Evolutionary conservation across 2,797 vertebrate species (phyloP).

Genomic region (Glossophaga mutica): DNA sequence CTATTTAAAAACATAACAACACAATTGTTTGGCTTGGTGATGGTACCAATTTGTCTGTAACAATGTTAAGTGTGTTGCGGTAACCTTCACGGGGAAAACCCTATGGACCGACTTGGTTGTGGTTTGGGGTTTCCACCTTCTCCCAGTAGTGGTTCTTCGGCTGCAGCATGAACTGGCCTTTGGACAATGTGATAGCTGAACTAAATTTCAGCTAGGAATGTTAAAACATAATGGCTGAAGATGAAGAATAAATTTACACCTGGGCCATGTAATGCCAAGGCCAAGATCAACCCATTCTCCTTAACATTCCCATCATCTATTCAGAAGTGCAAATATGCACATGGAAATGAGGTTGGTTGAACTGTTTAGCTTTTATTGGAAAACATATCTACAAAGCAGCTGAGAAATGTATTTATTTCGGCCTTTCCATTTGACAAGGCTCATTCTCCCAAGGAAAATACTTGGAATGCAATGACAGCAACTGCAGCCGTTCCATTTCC

Average conservation of each 20-base stretch:
- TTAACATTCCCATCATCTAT: slow-evolving; percentile 61
- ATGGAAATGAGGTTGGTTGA: slow-evolving; percentile 69
- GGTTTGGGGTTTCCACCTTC: slow-evolving; percentile 65
- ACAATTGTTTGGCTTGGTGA: slow-evolving; percentile 41
- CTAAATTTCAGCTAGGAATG: slow-evolving; percentile 69
- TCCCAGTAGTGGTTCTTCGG: neutral
- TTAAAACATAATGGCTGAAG: slow-evolving; percentile 67
- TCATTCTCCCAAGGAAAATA: slow-evolving; percentile 76
- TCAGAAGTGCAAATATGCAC: slow-evolving; percentile 68
- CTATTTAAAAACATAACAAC: slow-evolving; percentile 62
- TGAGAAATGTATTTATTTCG: slow-evolving; percentile 71
- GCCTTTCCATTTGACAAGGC: slow-evolving; percentile 70
- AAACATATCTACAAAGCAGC: slow-evolving; percentile 73
- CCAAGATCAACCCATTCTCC: slow-evolving; percentile 74
- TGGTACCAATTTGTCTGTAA: slow-evolving; percentile 65
- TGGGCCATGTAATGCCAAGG: slow-evolving; percentile 60
- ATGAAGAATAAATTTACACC: slow-evolving; percentile 77
- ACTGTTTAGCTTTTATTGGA: slow-evolving; percentile 72
- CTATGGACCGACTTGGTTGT: slow-evolving; percentile 1
- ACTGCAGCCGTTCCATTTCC: slow-evolving; percentile 67
- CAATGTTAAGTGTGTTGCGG: slow-evolving; percentile 59
- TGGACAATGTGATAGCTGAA: slow-evolving; percentile 72
- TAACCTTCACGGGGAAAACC: slow-evolving; percentile 22
- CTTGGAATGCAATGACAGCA: slow-evolving; percentile 71
- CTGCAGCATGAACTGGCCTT: slow-evolving; percentile 59